A percentile compares a stretch with the other conserved stretches of the same genome.
Conservation (phyloP, 1,140 invertebrate genomes). For the Aphelinus certus region DNA sequence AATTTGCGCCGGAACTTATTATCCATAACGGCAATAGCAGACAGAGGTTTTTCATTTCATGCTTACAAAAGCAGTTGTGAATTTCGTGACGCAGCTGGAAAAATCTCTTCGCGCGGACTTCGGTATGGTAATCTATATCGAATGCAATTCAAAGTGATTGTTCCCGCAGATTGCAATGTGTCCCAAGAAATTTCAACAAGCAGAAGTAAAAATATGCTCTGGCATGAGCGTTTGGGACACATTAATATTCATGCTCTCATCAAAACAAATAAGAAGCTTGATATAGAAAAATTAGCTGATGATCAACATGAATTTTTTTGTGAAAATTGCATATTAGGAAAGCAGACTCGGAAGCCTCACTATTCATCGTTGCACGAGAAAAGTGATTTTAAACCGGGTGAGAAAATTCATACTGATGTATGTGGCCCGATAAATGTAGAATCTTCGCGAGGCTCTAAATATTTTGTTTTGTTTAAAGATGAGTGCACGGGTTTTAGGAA, state of each 20-base stretch:
- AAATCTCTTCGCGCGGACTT: not conserved
- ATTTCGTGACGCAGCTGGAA: slow-evolving; percentile 15
- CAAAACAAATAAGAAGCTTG: not conserved
- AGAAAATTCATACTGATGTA: slow-evolving; percentile 6
- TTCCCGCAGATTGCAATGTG: not conserved
- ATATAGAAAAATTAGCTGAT: not conserved
- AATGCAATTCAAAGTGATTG: slow-evolving; percentile 28
- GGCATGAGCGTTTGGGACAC: slow-evolving; percentile 25
- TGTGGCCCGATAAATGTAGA: slow-evolving; percentile 17
- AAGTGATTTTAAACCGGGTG: not conserved
- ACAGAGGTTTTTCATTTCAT: slow-evolving; percentile 18
- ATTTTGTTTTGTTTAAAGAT: slow-evolving; percentile 50
- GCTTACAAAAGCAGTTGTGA: not conserved
- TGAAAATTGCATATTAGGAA: not conserved
- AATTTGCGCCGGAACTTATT: slow-evolving; percentile 34
- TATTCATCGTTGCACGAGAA: not conserved
- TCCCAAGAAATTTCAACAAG: not conserved
- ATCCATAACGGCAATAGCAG: slow-evolving; percentile 24
- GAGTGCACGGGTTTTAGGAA: slow-evolving; percentile 47
- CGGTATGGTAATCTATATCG: slow-evolving; percentile 26
- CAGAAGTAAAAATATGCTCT: slow-evolving; percentile 19
- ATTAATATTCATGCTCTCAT: not conserved
- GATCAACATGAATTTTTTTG: not conserved
- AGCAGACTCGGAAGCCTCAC: not conserved
- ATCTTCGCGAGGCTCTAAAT: not conserved